Conservation (phyloP, 2,113 vertebrate genomes). For the Clarias gariepinus region DNA sequence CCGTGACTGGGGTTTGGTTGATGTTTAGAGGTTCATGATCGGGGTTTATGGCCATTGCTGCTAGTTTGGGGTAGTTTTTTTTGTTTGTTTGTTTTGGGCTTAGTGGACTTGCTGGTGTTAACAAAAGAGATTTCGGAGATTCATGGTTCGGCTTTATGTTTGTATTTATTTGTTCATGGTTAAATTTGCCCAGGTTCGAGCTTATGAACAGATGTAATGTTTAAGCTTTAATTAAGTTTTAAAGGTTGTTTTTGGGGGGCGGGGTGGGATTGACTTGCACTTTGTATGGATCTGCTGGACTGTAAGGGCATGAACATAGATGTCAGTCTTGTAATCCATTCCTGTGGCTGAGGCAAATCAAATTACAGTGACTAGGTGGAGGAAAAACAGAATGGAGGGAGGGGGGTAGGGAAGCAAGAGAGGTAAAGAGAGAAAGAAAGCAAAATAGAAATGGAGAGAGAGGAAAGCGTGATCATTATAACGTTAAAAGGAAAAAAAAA, state of each 20-base stretch:
- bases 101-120: background rate
- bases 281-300: constrained; percentile 25
- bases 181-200: background rate
- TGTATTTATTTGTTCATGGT: background rate
- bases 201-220: background rate
- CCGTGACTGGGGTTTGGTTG: background rate
- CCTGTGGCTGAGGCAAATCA: constrained; percentile 46
- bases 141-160: background rate
- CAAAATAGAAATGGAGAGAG: constrained; percentile 1
- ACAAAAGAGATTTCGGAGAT: background rate
- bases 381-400: constrained; percentile 2
- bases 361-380: constrained; percentile 47
- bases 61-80: too few relatives aligned
- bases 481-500: constrained; percentile 12
- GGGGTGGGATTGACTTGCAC: background rate
- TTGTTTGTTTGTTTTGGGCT: background rate
- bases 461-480: background rate
- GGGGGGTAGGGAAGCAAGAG: background rate
- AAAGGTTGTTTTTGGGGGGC: background rate
- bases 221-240: background rate
- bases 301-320: constrained; percentile 50
- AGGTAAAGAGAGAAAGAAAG: constrained; percentile 19
- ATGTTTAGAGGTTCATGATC: background rate
- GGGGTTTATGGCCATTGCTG: background rate
- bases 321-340: constrained; percentile 60